Base-by-base conservation (phyloP, 2,888 invertebrate species). In the Pemphredon lugubris region DNA sequence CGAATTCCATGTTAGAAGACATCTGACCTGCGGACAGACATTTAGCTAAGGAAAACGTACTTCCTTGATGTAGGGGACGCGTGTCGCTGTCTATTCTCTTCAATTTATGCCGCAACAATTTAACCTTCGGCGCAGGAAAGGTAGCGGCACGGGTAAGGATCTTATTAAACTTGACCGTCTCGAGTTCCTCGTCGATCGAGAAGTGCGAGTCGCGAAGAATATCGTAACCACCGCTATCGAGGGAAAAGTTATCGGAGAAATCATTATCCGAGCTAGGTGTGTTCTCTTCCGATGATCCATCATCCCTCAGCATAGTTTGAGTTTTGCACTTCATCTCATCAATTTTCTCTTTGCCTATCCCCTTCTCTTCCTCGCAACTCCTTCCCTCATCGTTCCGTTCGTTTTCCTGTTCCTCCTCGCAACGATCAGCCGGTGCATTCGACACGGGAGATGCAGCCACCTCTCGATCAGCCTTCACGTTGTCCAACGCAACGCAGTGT, bases 151-250 rank as follows among this genome's bases (percentile, higher is more conserved):
- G 55, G 1, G 23, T 16, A n/a, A 71, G 40, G 2, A 13, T 39
- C 13, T 23, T 61, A 0, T 13, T 4, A 18, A 47, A 60, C 37
- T 18, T 26, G 16, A 18, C 40, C 0, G 20, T 14, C 2, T 30
- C 34, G 11, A 20, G 40, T 7, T 58, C 64, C 0, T 58, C 40
- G 4, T 65, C 64, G 5, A 20, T 20, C 0, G 69, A 81, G 11
- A 32, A 84, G 77, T n/a, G 73, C 14, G 80, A 73, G 47, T 88
- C 87, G 18, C 81, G 82, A 34, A 89, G 73, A 39, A 88, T 86
- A 76, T 88, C 87, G 45, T 89, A 89, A 72, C 84, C 86, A 3
- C 87, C 82, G 60, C 86, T 88, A 2, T 86, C 86, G 60, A 88
- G 85, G 9, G 71, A 71, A 18, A 71, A 70, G 0, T 42, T 54